Evolutionary conservation across 2,888 invertebrate genomes (phyloP).

Genomic region (Diachrysia chrysitis): DNA sequence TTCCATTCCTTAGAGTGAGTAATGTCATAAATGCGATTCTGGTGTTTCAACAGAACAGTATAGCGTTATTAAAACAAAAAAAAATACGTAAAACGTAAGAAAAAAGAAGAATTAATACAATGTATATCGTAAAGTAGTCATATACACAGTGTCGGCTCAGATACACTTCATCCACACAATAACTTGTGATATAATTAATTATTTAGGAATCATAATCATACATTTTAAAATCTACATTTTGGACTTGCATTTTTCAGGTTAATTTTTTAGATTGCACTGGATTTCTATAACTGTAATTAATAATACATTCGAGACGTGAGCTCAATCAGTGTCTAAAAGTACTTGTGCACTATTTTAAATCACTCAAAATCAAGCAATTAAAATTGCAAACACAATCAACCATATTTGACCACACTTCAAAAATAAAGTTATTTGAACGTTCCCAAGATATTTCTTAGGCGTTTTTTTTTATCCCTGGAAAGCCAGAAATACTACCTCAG

Average conservation of each 20-base stretch:
- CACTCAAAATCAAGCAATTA: background rate
- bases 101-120: constrained; percentile 62
- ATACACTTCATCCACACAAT: constrained; percentile 59
- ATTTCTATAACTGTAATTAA: background rate
- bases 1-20: constrained; percentile 59
- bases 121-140: constrained; percentile 16
- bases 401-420: background rate
- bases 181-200: constrained; percentile 53
- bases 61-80: constrained; percentile 50
- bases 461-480: background rate
- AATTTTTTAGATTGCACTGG: background rate
- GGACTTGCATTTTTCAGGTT: constrained; percentile 45
- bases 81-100: constrained; percentile 61
- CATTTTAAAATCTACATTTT: constrained; percentile 43
- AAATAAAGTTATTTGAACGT: background rate
- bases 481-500: background rate
- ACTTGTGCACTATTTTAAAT: background rate
- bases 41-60: constrained; percentile 61
- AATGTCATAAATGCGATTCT: constrained; percentile 70
- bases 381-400: constrained; percentile 1
- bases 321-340: background rate
- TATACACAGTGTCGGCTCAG: constrained; percentile 58
- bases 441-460: background rate
- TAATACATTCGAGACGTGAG: background rate
- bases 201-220: constrained; percentile 59